Conservation (phyloP, 2,888 invertebrate species). For the Bibio marci region DNA sequence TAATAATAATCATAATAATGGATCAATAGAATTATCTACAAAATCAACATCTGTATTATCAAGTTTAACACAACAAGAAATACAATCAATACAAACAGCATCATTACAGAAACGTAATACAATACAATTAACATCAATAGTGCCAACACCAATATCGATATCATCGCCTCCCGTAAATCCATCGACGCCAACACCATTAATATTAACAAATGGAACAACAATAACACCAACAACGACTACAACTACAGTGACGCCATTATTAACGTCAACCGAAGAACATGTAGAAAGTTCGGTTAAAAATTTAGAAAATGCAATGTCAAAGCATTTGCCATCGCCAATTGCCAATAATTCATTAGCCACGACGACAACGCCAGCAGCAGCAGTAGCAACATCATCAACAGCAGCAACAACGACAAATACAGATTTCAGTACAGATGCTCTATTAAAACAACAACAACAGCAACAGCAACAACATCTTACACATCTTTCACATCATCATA, state of each 20-base stretch:
- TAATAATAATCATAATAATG: too few relatives aligned
- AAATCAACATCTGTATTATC: constrained; percentile 1
- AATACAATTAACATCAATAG: not conserved
- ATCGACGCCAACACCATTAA: not conserved
- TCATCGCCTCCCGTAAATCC: not conserved
- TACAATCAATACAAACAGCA: constrained; percentile 30
- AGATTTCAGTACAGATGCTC: constrained; percentile 73
- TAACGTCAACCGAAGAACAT: constrained; percentile 25
- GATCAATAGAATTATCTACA: constrained; percentile 15
- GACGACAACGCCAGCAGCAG: constrained; percentile 20
- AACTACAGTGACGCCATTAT: constrained; percentile 24
- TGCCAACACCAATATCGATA: not conserved
- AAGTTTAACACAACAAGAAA: constrained; percentile 12
- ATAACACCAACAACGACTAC: constrained; percentile 24
- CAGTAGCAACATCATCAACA: constrained; percentile 2
- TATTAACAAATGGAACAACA: too few relatives aligned
- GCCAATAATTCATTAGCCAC: not conserved
- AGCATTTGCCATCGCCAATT: constrained; percentile 55
- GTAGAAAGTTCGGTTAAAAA: constrained; percentile 49
- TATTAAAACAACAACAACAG: constrained; percentile 64
- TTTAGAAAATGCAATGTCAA: constrained; percentile 91
- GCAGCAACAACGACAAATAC: constrained; percentile 50
- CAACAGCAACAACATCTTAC: constrained; percentile 22
- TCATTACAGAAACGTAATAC: constrained; percentile 1
- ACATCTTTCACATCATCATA: too few relatives aligned